A percentile compares a stretch with the other conserved stretches of the same genome.
Conservation (phyloP, 2,797 vertebrate species). For the Emys orbicularis region DNA sequence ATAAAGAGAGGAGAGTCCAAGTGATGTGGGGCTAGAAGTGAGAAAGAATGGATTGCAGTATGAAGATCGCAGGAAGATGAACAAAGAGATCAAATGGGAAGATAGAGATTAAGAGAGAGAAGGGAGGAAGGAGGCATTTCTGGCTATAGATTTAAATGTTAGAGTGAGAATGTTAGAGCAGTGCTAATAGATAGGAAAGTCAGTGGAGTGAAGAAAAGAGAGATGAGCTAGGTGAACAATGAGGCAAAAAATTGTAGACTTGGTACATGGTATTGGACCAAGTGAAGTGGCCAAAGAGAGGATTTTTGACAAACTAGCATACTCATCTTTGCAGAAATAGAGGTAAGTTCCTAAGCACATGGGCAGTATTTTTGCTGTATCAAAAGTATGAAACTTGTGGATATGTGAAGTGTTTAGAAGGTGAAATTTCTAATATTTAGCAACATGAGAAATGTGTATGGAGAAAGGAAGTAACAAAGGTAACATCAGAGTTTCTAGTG, state of each 20-base stretch:
- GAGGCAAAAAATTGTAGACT: background rate
- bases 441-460: background rate
- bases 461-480: background rate
- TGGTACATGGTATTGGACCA: background rate
- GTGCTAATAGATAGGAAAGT: background rate
- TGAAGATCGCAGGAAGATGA: background rate
- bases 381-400: background rate
- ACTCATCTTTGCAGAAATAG: background rate
- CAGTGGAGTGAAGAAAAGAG: background rate
- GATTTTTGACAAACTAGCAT: background rate
- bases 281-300: background rate
- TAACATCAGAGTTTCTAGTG: background rate
- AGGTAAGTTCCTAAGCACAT: background rate
- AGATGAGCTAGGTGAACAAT: background rate
- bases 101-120: background rate
- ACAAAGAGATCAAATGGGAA: background rate
- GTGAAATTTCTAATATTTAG: background rate
- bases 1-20: background rate
- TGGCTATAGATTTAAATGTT: background rate
- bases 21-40: fast-evolving
- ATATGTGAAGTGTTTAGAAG: background rate
- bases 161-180: background rate
- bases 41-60: background rate
- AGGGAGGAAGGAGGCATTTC: background rate
- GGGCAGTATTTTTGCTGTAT: background rate